Evolutionary conservation across 2,888 invertebrate genomes (phyloP).

Genomic region (Stratiomys singularior): DNA sequence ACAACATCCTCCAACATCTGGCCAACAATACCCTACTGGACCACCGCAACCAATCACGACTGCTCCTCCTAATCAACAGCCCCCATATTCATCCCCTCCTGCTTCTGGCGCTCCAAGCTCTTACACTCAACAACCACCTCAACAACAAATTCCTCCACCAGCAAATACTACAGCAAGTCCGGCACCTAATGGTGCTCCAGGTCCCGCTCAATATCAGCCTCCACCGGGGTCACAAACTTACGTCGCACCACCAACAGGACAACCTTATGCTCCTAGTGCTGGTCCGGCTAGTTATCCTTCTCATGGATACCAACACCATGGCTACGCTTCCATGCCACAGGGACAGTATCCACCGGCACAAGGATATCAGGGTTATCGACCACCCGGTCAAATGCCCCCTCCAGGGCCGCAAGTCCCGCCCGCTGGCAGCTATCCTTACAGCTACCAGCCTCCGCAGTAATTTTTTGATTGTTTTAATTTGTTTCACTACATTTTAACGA

Average conservation of each 20-base stretch:
- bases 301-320: constrained; percentile 69
- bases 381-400: constrained; percentile 70
- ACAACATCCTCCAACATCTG: constrained; percentile 55
- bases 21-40: constrained; percentile 58
- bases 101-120: constrained; percentile 58
- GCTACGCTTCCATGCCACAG: constrained; percentile 71
- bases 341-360: constrained; percentile 72
- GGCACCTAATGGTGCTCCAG: constrained; percentile 65
- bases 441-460: constrained; percentile 78
- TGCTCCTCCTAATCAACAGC: constrained; percentile 58
- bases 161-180: constrained; percentile 57
- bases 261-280: constrained; percentile 62
- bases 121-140: constrained; percentile 59
- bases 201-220: constrained; percentile 62
- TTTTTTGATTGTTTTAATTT: constrained; percentile 10
- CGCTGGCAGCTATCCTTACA: constrained; percentile 80
- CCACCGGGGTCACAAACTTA: constrained; percentile 63
- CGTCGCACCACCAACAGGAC: constrained; percentile 61
- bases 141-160: constrained; percentile 62
- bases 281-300: constrained; percentile 67
- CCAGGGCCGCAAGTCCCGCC: constrained; percentile 76
- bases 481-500: background rate
- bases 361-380: constrained; percentile 74
- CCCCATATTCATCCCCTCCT: constrained; percentile 62
- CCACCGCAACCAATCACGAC: constrained; percentile 56